These are phyloP conservation scores for Scelioninae gen. 1 DNA, from an alignment of 2,888 invertebrate genomes.

Conservation along the genomic window DNA sequence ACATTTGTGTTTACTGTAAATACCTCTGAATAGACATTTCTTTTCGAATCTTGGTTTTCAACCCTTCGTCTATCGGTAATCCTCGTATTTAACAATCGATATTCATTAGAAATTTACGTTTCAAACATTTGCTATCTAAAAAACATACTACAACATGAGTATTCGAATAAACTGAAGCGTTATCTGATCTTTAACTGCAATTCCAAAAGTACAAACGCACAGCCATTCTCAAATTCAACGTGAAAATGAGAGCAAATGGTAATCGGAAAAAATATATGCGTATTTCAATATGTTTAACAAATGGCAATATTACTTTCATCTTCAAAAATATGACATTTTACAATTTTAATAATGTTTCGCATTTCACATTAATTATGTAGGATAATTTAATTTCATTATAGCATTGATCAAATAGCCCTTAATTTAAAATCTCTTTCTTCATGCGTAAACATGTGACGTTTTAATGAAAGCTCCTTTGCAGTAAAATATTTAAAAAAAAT, in stretches of 20 bases:
- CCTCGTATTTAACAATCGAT: background rate
- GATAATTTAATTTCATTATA: background rate
- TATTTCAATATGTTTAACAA: constrained; percentile 1
- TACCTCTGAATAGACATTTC: too few relatives aligned
- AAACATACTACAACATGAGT: background rate
- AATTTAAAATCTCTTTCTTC: too few relatives aligned
- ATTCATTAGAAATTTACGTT: background rate
- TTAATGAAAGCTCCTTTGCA: too few relatives aligned
- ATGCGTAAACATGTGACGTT: too few relatives aligned
- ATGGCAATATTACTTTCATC: background rate
- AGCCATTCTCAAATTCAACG: background rate
- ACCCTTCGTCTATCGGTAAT: too few relatives aligned
- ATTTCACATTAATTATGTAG: background rate
- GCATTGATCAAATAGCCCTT: too few relatives aligned
- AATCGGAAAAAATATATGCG: background rate
- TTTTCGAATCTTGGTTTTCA: too few relatives aligned
- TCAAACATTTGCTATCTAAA: background rate
- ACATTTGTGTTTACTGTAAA: too few relatives aligned
- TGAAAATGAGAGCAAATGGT: constrained; percentile 9
- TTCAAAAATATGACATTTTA: background rate
- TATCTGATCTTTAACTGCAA: constrained; percentile 9
- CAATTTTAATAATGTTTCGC: background rate
- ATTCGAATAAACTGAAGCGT: constrained; percentile 10
- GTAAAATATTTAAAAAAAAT: too few relatives aligned
- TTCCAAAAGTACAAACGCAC: background rate